These are phyloP conservation scores for Neotoxoptera formosana DNA, from an alignment of 1,140 invertebrate species.

Conservation along the genomic window DNA sequence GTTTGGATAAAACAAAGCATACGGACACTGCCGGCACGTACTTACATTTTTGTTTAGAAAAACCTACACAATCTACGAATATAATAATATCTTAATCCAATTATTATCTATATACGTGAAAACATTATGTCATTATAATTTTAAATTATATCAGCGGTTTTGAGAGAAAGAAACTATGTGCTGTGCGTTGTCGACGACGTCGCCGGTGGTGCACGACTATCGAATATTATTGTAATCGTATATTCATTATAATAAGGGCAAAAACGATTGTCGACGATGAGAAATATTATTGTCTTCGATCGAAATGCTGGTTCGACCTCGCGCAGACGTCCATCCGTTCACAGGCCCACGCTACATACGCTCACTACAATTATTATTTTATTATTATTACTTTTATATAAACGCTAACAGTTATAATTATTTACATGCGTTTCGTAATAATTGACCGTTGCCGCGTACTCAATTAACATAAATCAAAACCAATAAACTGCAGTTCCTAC, in stretches of 20 bases:
- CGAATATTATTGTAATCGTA: background rate
- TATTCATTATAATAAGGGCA: background rate
- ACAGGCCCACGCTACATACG: background rate
- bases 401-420: background rate
- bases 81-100: background rate
- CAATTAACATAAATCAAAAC: slow-evolving; percentile 51
- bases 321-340: slow-evolving; percentile 8
- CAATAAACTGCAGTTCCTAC: background rate
- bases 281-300: background rate
- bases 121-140: background rate
- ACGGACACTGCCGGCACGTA: background rate
- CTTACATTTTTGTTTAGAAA: background rate
- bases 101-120: background rate
- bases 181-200: no score
- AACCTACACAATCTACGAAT: slow-evolving; percentile 16
- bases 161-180: background rate
- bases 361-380: background rate
- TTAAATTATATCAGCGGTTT: background rate
- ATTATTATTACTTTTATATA: background rate
- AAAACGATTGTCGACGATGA: background rate
- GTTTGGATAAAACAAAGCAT: slow-evolving; percentile 18
- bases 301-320: background rate
- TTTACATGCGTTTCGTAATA: background rate
- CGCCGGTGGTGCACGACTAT: background rate
- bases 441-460: background rate